Conservation (phyloP, 2,797 vertebrate species). For the Enteromius mattozi region DNA sequence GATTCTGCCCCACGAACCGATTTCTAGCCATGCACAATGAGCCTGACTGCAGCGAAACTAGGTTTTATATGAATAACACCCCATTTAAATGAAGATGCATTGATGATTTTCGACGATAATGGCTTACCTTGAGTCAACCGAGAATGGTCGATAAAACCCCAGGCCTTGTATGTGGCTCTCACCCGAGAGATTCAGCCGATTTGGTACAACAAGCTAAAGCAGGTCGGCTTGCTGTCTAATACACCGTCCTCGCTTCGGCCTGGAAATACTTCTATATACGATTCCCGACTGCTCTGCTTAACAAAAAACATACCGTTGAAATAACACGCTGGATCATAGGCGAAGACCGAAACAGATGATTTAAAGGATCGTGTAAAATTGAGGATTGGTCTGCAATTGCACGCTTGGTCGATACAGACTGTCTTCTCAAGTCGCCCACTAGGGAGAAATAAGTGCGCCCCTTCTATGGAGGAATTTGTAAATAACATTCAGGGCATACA, state of each 20-base stretch:
- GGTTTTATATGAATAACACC: neutral
- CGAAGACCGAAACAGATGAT: neutral
- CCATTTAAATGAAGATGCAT: neutral
- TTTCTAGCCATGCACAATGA: constrained; percentile 36
- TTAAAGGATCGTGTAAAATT: neutral
- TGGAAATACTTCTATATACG: constrained; percentile 15
- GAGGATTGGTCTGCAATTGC: constrained; percentile 25
- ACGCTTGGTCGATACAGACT: constrained; percentile 48
- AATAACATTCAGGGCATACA: constrained; percentile 68
- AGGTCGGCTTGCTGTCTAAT: constrained; percentile 54
- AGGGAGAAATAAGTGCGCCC: constrained; percentile 68
- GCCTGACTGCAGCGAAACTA: constrained; percentile 18
- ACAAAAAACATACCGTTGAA: constrained; percentile 39
- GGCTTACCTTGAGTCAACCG: constrained; percentile 31
- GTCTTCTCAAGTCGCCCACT: constrained; percentile 50
- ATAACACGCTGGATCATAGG: neutral
- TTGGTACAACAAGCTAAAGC: constrained; percentile 37
- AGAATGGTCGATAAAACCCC: constrained; percentile 6
- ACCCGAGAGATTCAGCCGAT: constrained; percentile 27
- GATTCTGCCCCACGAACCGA: constrained; percentile 15
- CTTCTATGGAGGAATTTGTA: constrained; percentile 75
- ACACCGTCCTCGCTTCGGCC: constrained; percentile 31
- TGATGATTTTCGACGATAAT: constrained; percentile 2
- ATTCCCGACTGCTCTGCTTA: neutral
- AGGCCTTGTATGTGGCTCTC: constrained; percentile 26